phyloP scores from a whole-genome alignment of 2,888 invertebrate genomes.

The Hanleya hanleyi region DNA sequence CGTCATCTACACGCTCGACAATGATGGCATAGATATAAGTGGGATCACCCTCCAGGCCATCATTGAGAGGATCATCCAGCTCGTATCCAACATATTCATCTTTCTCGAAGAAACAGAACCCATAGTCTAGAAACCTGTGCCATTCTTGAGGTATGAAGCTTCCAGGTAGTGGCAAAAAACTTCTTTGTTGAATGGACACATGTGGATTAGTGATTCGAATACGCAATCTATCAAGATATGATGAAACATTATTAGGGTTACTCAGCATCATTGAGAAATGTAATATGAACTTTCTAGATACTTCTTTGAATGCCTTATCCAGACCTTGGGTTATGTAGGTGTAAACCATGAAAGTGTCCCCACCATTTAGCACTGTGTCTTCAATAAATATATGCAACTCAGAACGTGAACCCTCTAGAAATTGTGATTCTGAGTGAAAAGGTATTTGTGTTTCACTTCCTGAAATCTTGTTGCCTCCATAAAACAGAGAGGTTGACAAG shows the following conservation, averaged over 20 bases:
- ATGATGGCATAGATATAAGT: slow-evolving; percentile 30
- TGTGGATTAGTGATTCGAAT: too few relatives aligned
- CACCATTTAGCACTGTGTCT: neutral
- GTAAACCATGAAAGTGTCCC: neutral
- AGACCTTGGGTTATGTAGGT: too few relatives aligned
- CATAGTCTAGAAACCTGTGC: slow-evolving; percentile 39
- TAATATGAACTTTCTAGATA: too few relatives aligned
- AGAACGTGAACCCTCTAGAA: slow-evolving; percentile 10
- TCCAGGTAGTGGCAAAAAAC: slow-evolving; percentile 34
- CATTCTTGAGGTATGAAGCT: slow-evolving; percentile 33
- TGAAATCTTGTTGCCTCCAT: neutral
- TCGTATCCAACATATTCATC: slow-evolving; percentile 41
- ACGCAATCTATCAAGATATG: too few relatives aligned
- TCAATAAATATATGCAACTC: neutral
- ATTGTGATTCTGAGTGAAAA: too few relatives aligned
- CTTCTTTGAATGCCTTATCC: too few relatives aligned
- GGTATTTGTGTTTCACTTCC: neutral
- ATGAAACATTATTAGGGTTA: too few relatives aligned
- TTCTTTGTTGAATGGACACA: neutral
- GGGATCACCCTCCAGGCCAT: neutral
- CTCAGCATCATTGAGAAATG: too few relatives aligned
- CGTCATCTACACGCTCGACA: neutral
- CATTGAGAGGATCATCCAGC: slow-evolving; percentile 31
- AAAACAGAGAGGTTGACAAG: neutral
- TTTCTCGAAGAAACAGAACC: slow-evolving; percentile 30